These are phyloP conservation scores for Oxyura jamaicensis DNA, from an alignment of 2,113 vertebrate species.

Conservation along the genomic window DNA sequence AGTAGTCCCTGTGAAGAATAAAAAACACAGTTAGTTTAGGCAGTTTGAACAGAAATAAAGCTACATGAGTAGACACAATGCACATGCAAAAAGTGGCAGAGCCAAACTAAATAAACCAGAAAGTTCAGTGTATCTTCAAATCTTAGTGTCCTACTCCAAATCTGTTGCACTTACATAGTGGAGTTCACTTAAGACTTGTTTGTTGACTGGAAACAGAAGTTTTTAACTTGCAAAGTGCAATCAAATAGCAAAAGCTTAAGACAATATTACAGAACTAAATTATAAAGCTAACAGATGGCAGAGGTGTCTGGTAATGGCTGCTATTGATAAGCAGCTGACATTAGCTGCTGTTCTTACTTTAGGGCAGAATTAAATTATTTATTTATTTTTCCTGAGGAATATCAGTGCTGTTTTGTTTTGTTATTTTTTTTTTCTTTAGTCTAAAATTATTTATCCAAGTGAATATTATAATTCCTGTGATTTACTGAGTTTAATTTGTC, in stretches of 20 bases:
- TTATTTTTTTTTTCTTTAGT: neutral
- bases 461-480: neutral
- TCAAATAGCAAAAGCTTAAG: neutral
- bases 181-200: slow-evolving; percentile 2
- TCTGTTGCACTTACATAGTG: neutral
- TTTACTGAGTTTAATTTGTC: neutral
- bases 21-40: slow-evolving; percentile 8
- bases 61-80: neutral
- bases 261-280: neutral
- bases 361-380: neutral
- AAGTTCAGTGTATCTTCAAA: slow-evolving; percentile 28
- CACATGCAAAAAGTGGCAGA: slow-evolving; percentile 20
- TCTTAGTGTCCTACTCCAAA: neutral
- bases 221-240: neutral
- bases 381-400: neutral
- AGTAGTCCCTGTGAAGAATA: neutral
- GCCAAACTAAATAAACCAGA: slow-evolving; percentile 47
- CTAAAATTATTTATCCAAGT: neutral
- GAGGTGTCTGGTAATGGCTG: neutral
- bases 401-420: neutral
- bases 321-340: neutral
- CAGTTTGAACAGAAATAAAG: neutral
- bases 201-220: neutral
- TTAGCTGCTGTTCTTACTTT: neutral
- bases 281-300: neutral